These are phyloP conservation scores for Acleris holmiana DNA, from an alignment of 2,888 invertebrate species.

Conservation along the genomic window DNA sequence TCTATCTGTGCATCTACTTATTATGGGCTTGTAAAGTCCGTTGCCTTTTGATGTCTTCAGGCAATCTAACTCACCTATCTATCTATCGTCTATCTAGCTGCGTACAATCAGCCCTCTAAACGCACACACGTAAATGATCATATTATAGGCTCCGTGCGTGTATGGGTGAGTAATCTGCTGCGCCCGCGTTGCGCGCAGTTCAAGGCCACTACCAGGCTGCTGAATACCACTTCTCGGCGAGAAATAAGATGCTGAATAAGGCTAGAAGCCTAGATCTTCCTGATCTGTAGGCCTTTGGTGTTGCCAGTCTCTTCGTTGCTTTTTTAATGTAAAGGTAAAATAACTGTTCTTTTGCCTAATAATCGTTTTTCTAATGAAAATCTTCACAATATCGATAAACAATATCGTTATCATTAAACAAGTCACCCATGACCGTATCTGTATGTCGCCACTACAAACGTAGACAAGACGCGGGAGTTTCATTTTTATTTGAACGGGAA, in stretches of 20 bases:
- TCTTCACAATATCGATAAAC: background rate
- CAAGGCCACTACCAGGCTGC: constrained; percentile 77
- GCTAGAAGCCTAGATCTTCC: background rate
- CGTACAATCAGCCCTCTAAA: constrained; percentile 49
- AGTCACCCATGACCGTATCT: background rate
- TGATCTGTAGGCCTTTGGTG: too few relatives aligned
- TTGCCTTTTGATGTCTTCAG: background rate
- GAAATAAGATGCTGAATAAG: constrained; percentile 47
- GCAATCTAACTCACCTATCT: background rate
- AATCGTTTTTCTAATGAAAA: background rate
- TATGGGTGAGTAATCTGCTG: constrained; percentile 44
- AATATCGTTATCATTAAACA: too few relatives aligned
- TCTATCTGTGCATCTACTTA: too few relatives aligned
- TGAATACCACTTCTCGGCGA: constrained; percentile 61
- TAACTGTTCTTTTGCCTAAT: too few relatives aligned
- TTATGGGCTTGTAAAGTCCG: background rate
- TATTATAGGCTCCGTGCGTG: constrained; percentile 46
- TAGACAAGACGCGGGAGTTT: background rate
- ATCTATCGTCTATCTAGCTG: constrained; percentile 13
- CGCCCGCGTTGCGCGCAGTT: constrained; percentile 38
- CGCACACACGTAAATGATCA: constrained; percentile 42
- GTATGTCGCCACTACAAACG: background rate
- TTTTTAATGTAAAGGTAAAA: too few relatives aligned
- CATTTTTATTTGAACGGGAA: constrained; percentile 38
- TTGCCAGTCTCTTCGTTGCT: too few relatives aligned